Evolutionary conservation across 2,113 vertebrate genomes (phyloP), one percentile per base, ranked within the genome.

Genomic region (Progne subis): DNA sequence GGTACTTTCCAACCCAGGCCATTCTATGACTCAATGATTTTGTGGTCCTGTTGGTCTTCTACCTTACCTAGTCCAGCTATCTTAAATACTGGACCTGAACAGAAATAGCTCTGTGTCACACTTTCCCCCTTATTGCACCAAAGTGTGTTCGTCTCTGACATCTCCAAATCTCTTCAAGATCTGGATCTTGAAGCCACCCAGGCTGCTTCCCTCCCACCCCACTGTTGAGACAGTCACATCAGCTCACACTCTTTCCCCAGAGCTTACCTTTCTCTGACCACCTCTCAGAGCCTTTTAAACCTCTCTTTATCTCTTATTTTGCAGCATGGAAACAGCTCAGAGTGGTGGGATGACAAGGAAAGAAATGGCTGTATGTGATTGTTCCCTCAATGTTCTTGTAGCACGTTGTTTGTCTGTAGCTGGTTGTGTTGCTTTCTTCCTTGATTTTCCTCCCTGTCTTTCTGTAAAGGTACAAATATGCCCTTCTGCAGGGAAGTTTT

Each of bases 191-290:
- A 76, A 76, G 50, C 14, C 9, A 6, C 25, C 3, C 8, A 57
- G 31, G 50, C 41, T 68, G 10, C 41, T 16, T 29, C 26, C 16
- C 31, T 65, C 10, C 43, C 8, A 50, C 52, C 18, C 41, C 0
- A 0, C 10, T 29, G 10, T 1, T 1, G 0, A 9, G 11, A 3
- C 1, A 0, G 9, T 28, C 4, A 0, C 31, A 18, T 59, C 28
- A 14, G 7, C 31, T 82, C 34, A 39, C 34, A 5, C 20, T 65
- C 28, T 64, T 18, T 67, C 31, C 41, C 17, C 20, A 61, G n/a
- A 43, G 34, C 41, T 65, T 31, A n/a, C 6, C 28, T 12, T 94
- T 92, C 34, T 61, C 71, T 14, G 11, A 15, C 3, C 17, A 24
- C 17, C 6, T 64, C 37, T 65, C 20, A 37, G 18, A 82, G 14